phyloP scores from a whole-genome alignment of 2,113 vertebrate species.

The Panthera tigris region DNA sequence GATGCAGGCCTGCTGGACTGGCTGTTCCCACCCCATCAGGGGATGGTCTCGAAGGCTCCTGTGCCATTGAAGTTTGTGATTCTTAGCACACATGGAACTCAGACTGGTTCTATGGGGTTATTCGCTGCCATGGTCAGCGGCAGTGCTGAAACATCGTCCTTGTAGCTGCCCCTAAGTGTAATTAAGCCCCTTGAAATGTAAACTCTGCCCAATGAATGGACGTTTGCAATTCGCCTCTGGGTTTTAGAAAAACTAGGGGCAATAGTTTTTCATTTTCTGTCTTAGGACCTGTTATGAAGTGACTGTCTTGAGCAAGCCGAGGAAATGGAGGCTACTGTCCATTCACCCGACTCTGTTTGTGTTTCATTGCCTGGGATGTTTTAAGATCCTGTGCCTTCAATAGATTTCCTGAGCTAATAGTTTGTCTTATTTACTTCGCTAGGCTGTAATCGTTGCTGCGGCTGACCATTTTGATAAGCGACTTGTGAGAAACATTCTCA shows the following conservation, averaged over 20 bases:
- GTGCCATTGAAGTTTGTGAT: fast-evolving
- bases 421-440: conserved; percentile 12
- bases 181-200: background rate
- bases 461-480: background rate
- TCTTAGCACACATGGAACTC: fast-evolving
- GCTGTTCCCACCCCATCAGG: too few species aligned
- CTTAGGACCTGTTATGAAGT: conserved; percentile 3
- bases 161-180: background rate
- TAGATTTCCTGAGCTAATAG: conserved; percentile 13
- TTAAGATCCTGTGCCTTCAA: conserved; percentile 11
- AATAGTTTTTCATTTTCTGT: background rate
- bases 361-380: background rate
- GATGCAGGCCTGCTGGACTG: fast-evolving
- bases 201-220: background rate
- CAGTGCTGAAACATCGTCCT: background rate
- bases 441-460: background rate
- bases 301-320: background rate
- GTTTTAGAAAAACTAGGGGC: background rate
- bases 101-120: fast-evolving
- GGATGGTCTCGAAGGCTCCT: fast-evolving
- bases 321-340: background rate
- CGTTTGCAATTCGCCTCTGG: background rate
- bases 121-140: background rate
- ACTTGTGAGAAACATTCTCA: background rate
- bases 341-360: background rate